phyloP scores from a whole-genome alignment of 1,140 invertebrate genomes.

The Acyrthosiphon pisum region DNA sequence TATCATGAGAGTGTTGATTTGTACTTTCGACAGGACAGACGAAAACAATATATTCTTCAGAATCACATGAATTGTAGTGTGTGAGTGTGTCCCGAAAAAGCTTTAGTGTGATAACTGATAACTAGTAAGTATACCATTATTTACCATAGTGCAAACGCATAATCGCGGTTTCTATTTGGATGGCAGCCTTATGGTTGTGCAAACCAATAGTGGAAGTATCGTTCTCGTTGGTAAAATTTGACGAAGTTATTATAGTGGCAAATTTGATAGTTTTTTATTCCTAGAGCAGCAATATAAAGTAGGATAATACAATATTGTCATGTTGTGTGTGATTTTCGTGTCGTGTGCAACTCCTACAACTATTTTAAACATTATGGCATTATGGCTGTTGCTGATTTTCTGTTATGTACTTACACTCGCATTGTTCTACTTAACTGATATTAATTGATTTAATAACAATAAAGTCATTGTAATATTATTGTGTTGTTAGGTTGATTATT shows the following conservation, averaged over 20 bases:
- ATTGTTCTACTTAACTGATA: conserved; percentile 9
- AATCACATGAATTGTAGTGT: no score
- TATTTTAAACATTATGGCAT: background rate
- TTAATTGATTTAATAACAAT: background rate
- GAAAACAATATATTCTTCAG: no score
- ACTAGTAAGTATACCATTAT: no score
- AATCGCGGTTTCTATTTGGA: background rate
- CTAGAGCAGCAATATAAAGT: background rate
- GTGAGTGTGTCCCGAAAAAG: no score
- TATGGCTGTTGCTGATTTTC: background rate
- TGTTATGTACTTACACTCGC: background rate
- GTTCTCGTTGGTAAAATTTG: background rate
- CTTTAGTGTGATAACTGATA: no score
- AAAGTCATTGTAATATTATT: background rate
- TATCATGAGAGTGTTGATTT: no score
- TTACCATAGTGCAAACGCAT: background rate
- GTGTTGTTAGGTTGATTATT: background rate
- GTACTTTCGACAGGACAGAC: no score
- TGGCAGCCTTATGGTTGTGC: background rate
- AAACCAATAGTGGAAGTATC: background rate
- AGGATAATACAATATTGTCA: no score
- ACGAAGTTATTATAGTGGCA: background rate
- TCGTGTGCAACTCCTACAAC: background rate
- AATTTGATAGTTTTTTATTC: background rate
- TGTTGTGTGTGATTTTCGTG: background rate